Percentiles rank a stretch among this genome's conserved stretches.
These are phyloP conservation scores for Carettochelys insculpta DNA, from an alignment of 2,113 vertebrate genomes.

Conservation along the genomic window DNA sequence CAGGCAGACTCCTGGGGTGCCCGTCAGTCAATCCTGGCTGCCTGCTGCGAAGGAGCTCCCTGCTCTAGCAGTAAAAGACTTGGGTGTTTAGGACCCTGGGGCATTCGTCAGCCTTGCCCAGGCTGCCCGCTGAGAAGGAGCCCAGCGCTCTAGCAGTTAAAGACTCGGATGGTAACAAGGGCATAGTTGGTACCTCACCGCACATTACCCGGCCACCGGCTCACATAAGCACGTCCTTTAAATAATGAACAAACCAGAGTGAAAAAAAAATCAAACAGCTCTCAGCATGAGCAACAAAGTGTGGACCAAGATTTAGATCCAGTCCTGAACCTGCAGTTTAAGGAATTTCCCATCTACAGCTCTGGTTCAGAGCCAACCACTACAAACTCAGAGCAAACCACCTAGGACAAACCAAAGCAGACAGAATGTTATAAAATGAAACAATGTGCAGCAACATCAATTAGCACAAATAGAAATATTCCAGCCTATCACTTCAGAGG, in stretches of 20 bases:
- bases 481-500: not conserved
- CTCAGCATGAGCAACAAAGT: not conserved
- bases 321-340: not conserved
- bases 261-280: not conserved
- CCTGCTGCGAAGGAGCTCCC: too few species aligned
- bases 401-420: not conserved
- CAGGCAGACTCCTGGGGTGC: too few species aligned
- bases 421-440: not conserved
- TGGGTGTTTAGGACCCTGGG: too few species aligned
- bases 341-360: not conserved
- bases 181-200: too few species aligned
- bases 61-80: too few species aligned
- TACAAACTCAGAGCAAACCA: not conserved
- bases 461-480: not conserved
- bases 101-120: too few species aligned
- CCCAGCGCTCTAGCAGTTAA: too few species aligned
- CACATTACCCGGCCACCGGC: too few species aligned
- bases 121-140: too few species aligned
- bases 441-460: not conserved
- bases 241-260: conserved; percentile 15
- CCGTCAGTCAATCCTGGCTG: too few species aligned
- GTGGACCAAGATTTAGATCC: not conserved
- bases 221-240: not conserved
- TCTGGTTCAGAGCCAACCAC: not conserved
- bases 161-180: too few species aligned